These are phyloP conservation scores for Emydocephalus ijimae DNA, from an alignment of 2,113 vertebrate genomes.

Conservation along the genomic window DNA sequence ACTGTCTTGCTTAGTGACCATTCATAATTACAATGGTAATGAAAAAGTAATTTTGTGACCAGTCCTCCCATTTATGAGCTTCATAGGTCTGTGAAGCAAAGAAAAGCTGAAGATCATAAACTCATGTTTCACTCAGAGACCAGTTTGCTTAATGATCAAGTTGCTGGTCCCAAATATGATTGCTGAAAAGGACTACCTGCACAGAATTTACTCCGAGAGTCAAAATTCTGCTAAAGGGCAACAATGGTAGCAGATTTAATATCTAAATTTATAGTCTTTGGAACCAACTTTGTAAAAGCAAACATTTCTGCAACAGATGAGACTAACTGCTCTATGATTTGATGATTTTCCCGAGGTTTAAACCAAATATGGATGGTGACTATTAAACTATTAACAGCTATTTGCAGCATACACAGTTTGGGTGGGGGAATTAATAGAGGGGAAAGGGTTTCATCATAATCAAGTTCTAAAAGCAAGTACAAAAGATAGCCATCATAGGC, in stretches of 20 bases:
- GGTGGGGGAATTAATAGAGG: neutral
- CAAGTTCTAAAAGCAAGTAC: neutral
- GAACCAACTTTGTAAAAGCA: neutral
- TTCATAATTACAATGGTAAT: neutral
- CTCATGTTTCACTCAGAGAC: neutral
- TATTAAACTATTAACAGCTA: neutral
- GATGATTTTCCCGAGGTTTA: neutral
- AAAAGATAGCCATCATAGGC: conserved; percentile 22
- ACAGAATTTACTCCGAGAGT: neutral
- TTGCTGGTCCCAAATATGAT: neutral
- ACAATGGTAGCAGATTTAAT: neutral
- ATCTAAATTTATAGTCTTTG: neutral
- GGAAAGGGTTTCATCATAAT: neutral
- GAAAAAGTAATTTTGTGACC: neutral
- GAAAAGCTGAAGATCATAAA: neutral
- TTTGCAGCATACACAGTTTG: neutral
- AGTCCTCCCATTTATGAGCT: neutral
- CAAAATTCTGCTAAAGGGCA: neutral
- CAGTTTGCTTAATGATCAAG: neutral
- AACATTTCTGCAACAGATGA: neutral
- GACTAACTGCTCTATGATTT: neutral
- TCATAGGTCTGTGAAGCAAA: neutral
- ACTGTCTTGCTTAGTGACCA: neutral
- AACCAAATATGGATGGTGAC: neutral
- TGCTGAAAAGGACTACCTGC: neutral